phyloP scores from a whole-genome alignment of 2,113 vertebrate species.

The Tachuris rubrigastra region DNA sequence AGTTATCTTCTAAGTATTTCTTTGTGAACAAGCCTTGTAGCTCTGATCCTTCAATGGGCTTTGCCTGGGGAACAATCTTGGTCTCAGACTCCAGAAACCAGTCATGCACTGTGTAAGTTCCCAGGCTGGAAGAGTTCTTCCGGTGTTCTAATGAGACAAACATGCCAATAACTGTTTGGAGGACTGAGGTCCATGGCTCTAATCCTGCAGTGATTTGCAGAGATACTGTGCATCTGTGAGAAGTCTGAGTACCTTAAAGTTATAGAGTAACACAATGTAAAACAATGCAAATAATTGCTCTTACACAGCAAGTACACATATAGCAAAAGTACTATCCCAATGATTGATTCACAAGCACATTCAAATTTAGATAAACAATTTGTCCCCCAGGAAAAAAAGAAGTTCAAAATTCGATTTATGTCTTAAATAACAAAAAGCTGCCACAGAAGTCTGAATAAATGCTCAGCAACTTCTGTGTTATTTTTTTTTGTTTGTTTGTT shows the following conservation, averaged over 20 bases:
- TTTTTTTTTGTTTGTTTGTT: too few species aligned
- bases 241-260: background rate
- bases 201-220: background rate
- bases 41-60: background rate
- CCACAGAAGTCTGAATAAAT: slow-evolving; percentile 16
- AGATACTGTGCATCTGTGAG: background rate
- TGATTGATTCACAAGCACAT: background rate
- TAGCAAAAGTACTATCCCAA: background rate
- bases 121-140: background rate
- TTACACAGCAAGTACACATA: background rate
- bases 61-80: background rate
- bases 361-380: slow-evolving; percentile 20
- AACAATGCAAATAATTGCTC: slow-evolving; percentile 23
- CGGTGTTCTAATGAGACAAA: background rate
- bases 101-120: background rate
- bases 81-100: background rate
- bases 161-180: background rate
- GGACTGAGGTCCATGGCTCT: background rate
- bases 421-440: slow-evolving; percentile 26
- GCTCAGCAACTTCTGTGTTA: background rate
- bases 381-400: background rate
- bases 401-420: slow-evolving; percentile 22
- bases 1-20: background rate
- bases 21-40: background rate
- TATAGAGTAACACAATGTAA: background rate